Evolutionary conservation across 2,113 vertebrate genomes (phyloP).

Genomic region (Plotosus lineatus): DNA sequence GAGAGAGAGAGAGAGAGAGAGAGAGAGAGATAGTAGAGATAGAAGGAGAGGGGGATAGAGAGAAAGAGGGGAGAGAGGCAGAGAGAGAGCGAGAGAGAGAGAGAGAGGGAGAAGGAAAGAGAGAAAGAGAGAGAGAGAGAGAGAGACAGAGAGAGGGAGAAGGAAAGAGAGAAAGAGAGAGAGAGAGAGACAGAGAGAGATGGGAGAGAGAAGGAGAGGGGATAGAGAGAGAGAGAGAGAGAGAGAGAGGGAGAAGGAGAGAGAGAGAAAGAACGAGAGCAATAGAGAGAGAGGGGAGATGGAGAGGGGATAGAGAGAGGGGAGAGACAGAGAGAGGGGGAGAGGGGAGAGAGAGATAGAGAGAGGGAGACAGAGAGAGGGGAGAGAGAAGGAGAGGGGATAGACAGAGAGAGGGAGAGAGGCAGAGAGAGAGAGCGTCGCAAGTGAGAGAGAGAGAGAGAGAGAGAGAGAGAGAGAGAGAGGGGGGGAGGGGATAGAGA

Average conservation of each 20-base stretch:
- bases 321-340: background rate
- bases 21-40: background rate
- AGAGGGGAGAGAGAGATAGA: background rate
- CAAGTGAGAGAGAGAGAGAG: too few relatives aligned
- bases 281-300: background rate
- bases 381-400: constrained; percentile 4
- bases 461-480: background rate
- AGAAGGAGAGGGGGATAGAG: background rate
- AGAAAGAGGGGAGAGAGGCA: too few relatives aligned
- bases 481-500: background rate
- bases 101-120: background rate
- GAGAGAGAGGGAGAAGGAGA: constrained; percentile 8
- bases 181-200: background rate
- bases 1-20: constrained; percentile 11
- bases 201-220: background rate
- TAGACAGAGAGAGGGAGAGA: background rate
- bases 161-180: background rate
- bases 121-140: background rate
- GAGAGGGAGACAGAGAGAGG: constrained; percentile 8
- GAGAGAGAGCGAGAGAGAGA: background rate
- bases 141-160: background rate
- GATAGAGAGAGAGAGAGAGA: background rate
- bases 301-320: too few relatives aligned
- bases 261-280: background rate
- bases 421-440: background rate